A percentile compares a stretch with the other conserved stretches of the same genome.
phyloP scores from a whole-genome alignment of 1,140 invertebrate genomes.

The Homarus americanus region DNA sequence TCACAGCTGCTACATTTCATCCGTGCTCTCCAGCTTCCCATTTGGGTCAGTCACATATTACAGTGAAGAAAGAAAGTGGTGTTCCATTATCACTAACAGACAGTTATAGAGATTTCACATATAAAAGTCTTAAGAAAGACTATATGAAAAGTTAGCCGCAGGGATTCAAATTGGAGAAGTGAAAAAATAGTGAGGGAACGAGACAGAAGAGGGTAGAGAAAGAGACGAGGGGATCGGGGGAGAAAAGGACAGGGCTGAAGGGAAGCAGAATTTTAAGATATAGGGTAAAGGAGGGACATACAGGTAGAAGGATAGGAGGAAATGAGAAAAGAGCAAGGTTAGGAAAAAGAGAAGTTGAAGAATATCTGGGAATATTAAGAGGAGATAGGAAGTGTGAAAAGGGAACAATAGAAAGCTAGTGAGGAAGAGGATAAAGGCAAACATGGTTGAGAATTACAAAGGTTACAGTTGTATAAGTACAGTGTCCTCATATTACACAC shows the following conservation, averaged over 20 bases:
- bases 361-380: not conserved
- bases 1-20: conserved; percentile 35
- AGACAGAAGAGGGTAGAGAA: too few relatives aligned
- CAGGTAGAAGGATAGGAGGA: not conserved
- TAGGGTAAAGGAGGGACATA: not conserved
- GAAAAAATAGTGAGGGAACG: too few relatives aligned
- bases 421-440: not conserved
- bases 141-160: too few relatives aligned
- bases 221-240: too few relatives aligned
- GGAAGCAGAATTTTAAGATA: not conserved
- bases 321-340: not conserved
- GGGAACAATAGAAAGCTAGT: not conserved
- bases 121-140: too few relatives aligned
- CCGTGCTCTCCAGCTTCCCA: conserved; percentile 28
- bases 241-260: not conserved
- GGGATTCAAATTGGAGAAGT: too few relatives aligned
- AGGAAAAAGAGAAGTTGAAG: not conserved
- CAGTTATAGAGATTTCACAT: not conserved
- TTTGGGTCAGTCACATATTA: conserved; percentile 28
- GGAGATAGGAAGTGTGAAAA: not conserved
- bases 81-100: too few relatives aligned
- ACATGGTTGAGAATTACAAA: too few relatives aligned
- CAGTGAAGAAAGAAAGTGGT: too few relatives aligned
- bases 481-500: too few relatives aligned
- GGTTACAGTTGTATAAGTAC: too few relatives aligned